phyloP scores from a whole-genome alignment of 2,888 invertebrate genomes.

The Sarcophaga variegata region DNA sequence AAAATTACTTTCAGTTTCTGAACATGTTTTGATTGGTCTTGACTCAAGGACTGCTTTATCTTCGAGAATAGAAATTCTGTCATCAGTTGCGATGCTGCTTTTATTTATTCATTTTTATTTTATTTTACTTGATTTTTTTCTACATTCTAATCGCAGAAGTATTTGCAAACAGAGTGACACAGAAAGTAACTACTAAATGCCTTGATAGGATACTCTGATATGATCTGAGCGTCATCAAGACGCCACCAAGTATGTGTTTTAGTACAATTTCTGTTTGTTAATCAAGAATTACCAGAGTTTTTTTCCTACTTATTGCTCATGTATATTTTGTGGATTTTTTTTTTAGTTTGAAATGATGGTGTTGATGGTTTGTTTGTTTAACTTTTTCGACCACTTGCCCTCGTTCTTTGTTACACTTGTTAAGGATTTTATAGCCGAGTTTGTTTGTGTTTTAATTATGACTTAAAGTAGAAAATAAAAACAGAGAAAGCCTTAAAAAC shows the following conservation, averaged over 20 bases:
- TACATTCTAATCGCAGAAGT: slow-evolving; percentile 31
- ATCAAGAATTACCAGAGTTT: slow-evolving; percentile 55
- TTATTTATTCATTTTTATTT: background rate
- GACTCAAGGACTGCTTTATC: slow-evolving; percentile 57
- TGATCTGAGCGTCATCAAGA: slow-evolving; percentile 50
- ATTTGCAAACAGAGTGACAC: slow-evolving; percentile 39
- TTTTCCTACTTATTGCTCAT: background rate
- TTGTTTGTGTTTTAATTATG: slow-evolving; percentile 44
- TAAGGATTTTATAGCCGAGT: background rate
- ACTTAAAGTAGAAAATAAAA: slow-evolving; percentile 43
- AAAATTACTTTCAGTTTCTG: slow-evolving; percentile 47
- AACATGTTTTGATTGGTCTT: slow-evolving; percentile 51
- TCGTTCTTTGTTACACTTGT: background rate
- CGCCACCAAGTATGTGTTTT: slow-evolving; percentile 54
- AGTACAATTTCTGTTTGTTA: slow-evolving; percentile 48
- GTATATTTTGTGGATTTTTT: slow-evolving; percentile 35
- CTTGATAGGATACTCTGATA: slow-evolving; percentile 24
- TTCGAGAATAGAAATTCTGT: slow-evolving; percentile 42
- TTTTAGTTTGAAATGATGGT: slow-evolving; percentile 21
- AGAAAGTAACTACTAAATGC: slow-evolving; percentile 38
- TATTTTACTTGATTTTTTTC: slow-evolving; percentile 17
- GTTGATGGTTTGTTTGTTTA: slow-evolving; percentile 47
- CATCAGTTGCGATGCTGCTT: slow-evolving; percentile 38
- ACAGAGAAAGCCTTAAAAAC: slow-evolving; percentile 27
- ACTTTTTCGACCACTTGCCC: slow-evolving; percentile 25